Base-by-base conservation (phyloP, 2,797 vertebrate species). In the Lacerta viridis region DNA sequence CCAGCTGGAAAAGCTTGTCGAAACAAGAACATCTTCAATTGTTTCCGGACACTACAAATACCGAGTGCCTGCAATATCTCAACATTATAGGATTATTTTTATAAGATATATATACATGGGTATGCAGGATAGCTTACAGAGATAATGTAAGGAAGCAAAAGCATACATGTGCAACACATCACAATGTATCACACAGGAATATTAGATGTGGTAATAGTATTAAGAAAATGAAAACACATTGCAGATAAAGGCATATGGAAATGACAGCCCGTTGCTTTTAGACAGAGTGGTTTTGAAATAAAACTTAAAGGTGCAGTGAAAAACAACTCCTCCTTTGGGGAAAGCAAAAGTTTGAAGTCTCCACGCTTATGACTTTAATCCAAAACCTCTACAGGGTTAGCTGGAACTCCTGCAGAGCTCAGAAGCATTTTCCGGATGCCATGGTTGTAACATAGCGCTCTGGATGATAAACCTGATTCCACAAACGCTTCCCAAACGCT, bases 221-320 rank as follows among this genome's bases (percentile, higher is more conserved):
- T 43, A 92, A 89, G 89, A 96, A 95, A 94, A 93, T 27, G 72
- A 92, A 96, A 95, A 91, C 93, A 95, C 75, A 89, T 88, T 94
- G 87, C 85, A 59, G 80, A 84, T 4, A 75, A 55, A 17, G 76
- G 69, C 85, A 93, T 64, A 92, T 85, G 92, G 90, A 91, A 93
- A 90, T 5, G 64, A 87, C 55, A 82, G 85, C 59, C 18, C 59
- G 81, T 79, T 91, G 86, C 74, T 93, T 91, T 94, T 88, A 94
- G 82, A 93, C 77, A 36, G 80, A 91, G 91, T 93, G 88, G 74
- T 95, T 95, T 96, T 90, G 92, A 95, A 96, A 94, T 89, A 95
- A 96, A 93, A 88, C 88, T 89, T 92, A 93, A 94, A 94, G 27
- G 1, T 55, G 36, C 76, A 80, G 66, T 92, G 95, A 95, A 93